phyloP scores from a whole-genome alignment of 2,113 vertebrate species.

The Hypocryptadius cinnamomeus region DNA sequence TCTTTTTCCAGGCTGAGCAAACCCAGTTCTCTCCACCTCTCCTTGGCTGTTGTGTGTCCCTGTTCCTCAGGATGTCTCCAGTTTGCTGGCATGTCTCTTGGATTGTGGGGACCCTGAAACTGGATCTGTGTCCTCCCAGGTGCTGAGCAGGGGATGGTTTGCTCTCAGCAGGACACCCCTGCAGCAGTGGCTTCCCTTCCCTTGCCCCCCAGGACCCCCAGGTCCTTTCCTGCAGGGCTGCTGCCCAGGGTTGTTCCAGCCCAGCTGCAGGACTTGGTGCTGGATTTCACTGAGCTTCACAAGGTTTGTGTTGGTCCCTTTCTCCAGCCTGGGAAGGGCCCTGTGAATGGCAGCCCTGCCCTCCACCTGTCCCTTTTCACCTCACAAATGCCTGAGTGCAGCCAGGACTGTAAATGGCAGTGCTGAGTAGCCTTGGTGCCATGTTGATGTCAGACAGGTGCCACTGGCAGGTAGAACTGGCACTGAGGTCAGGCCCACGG shows the following conservation, averaged over 20 bases:
- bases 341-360: not conserved
- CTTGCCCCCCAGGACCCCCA: not conserved
- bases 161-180: not conserved
- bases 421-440: not conserved
- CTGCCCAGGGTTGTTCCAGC: not conserved
- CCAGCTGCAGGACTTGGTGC: not conserved
- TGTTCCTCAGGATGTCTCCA: not conserved
- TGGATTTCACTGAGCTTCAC: not conserved
- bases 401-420: not conserved
- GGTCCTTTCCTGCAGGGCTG: not conserved
- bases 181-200: not conserved
- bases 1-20: not conserved
- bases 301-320: not conserved
- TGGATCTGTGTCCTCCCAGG: not conserved
- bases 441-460: not conserved
- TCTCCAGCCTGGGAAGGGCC: not conserved
- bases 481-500: not conserved
- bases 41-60: not conserved
- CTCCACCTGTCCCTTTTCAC: not conserved
- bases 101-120: not conserved
- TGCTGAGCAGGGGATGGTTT: not conserved
- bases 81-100: not conserved
- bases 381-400: not conserved
- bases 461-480: not conserved
- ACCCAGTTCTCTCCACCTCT: not conserved